Evolutionary conservation across 2,797 vertebrate species (phyloP), one percentile per base, ranked within the genome.

Genomic region (Momotus momota): DNA sequence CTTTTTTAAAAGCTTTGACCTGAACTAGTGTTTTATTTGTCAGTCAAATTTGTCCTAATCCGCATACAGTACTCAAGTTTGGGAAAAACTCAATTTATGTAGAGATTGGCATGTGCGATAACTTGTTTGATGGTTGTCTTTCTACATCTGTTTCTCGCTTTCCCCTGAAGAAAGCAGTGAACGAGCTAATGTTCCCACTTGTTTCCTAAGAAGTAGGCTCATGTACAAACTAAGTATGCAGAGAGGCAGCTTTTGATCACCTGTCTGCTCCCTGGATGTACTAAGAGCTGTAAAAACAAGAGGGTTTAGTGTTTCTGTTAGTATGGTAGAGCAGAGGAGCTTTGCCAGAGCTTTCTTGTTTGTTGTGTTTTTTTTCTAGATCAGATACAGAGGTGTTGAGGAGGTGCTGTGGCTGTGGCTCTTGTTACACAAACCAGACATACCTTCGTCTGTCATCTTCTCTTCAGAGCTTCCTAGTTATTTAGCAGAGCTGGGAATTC

Each of bases 241-340:
- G 78, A 88, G 93, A 65, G 40, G 80, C n/a, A 69, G 61, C 72
- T 86, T 90, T 95, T 88, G 88, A 90, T 95, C 92, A 86, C 54
- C 61, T 94, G 70, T 81, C 81, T 74, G 55, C 66, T 90, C 66
- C 40, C 20, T 66, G 5, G 40, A 8, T 86, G 62, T 55, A 35
- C 54, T 27, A 19, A 54, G 43, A 91, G 49, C 74, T 70, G 41
- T 80, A 21, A 87, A 80, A 61, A 3, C 6, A 6, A 64, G 81
- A 25, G 0, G 0, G 55, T 73, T 70, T 19, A 49, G 46, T 82
- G 62, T 73, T 94, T 78, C 38, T 92, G 57, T 74, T 88, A 14
- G 35, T 20, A 12, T 38, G 70, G 80, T 26, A 40, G 29, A 70
- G 22, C 75, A 52, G 58, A 73, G 45, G 40, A 94, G 66, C 38